phyloP scores from a whole-genome alignment of 2,888 invertebrate genomes.

The Lasioglossum vierecki region DNA sequence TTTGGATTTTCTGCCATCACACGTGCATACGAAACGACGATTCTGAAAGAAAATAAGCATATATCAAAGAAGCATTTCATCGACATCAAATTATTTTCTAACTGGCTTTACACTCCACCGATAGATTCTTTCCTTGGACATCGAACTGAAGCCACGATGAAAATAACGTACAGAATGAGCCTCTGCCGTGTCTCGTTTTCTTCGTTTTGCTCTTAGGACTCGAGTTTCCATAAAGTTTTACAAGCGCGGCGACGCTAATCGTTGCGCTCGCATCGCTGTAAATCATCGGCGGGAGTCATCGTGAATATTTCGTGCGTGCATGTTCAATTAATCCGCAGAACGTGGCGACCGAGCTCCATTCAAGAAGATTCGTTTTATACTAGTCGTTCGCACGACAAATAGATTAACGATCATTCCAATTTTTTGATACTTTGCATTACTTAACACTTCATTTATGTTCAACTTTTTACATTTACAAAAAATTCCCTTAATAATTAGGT shows the following conservation, averaged over 20 bases:
- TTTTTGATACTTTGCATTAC: neutral
- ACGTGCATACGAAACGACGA: neutral
- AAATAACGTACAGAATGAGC: neutral
- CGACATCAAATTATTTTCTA: neutral
- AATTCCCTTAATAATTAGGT: too few species aligned
- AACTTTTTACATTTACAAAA: too few species aligned
- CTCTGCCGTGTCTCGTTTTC: neutral
- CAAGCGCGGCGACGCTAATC: conserved; percentile 18
- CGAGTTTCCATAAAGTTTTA: conserved; percentile 18
- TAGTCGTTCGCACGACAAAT: neutral
- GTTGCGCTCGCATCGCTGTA: neutral
- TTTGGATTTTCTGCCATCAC: neutral
- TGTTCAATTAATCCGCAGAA: neutral
- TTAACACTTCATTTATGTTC: neutral
- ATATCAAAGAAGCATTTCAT: neutral
- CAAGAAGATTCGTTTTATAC: neutral
- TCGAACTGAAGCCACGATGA: neutral
- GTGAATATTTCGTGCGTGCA: neutral
- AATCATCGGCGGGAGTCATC: neutral
- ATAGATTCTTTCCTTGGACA: neutral
- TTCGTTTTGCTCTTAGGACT: neutral
- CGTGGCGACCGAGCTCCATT: conserved; percentile 10
- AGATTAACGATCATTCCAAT: neutral
- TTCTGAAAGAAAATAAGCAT: neutral
- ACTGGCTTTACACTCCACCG: neutral